Evolutionary conservation across 2,113 vertebrate genomes (phyloP).

Genomic region (Pelobates fuscus): DNA sequence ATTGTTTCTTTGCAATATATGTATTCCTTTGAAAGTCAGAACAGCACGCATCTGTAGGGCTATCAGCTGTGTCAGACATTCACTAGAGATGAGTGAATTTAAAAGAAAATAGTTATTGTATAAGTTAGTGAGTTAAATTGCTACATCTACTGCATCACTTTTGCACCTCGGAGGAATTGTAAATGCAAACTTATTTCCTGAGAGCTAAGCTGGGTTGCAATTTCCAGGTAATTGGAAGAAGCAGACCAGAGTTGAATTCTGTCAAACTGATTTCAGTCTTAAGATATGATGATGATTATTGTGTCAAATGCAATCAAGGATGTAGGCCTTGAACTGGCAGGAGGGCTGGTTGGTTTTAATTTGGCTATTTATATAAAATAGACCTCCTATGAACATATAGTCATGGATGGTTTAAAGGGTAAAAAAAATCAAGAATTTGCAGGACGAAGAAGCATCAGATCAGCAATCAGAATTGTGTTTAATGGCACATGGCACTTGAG

Average conservation of each 20-base stretch:
- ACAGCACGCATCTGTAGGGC: neutral
- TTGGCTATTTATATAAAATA: constrained; percentile 54
- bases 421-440: neutral
- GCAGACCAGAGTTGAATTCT: constrained; percentile 61
- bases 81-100: constrained; percentile 43
- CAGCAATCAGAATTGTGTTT: too few relatives aligned
- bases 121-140: constrained; percentile 55
- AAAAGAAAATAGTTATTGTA: constrained; percentile 53
- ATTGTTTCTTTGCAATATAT: constrained; percentile 36
- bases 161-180: constrained; percentile 55
- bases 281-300: constrained; percentile 68
- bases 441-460: too few relatives aligned
- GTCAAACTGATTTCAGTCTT: constrained; percentile 66
- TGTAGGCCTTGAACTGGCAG: constrained; percentile 59
- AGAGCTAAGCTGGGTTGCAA: constrained; percentile 59
- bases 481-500: too few relatives aligned
- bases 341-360: constrained; percentile 62
- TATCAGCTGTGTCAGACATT: constrained; percentile 42
- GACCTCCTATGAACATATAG: constrained; percentile 54
- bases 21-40: constrained; percentile 38
- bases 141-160: constrained; percentile 46
- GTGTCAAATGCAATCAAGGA: constrained; percentile 70
- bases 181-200: constrained; percentile 59
- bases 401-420: constrained; percentile 53
- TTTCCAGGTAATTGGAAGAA: constrained; percentile 70